Percentiles rank a stretch among this genome's conserved stretches.
These are phyloP conservation scores for Champsocephalus gunnari DNA, from an alignment of 2,797 vertebrate species.

Conservation along the genomic window DNA sequence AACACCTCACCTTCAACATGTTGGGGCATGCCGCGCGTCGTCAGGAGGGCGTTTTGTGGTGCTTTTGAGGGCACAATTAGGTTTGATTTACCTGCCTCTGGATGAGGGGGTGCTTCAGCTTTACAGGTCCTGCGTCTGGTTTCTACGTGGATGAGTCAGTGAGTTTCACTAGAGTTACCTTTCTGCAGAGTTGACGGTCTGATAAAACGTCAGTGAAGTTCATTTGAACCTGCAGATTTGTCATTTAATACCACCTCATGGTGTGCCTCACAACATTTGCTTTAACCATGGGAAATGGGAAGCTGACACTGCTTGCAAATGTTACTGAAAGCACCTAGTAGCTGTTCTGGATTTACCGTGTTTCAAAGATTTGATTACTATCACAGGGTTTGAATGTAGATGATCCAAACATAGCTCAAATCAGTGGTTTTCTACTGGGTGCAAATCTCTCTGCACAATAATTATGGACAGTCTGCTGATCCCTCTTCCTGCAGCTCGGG, in stretches of 20 bases:
- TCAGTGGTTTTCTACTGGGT: constrained; percentile 55
- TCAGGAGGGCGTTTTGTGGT: constrained; percentile 62
- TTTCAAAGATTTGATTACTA: constrained; percentile 47
- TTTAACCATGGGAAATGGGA: constrained; percentile 6
- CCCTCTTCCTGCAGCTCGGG: constrained; percentile 85
- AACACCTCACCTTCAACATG: constrained; percentile 70
- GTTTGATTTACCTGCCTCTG: constrained; percentile 66
- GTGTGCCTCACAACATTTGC: constrained; percentile 14
- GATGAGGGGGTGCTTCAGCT: constrained; percentile 59
- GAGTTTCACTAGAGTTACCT: constrained; percentile 51
- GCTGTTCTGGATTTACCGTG: constrained; percentile 15
- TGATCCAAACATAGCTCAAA: constrained; percentile 68
- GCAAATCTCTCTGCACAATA: constrained; percentile 72
- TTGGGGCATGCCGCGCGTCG: constrained; percentile 65
- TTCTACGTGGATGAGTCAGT: constrained; percentile 49
- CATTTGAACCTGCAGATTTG: constrained; percentile 18
- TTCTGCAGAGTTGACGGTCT: constrained; percentile 26
- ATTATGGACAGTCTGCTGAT: constrained; percentile 82
- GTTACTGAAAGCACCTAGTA: constrained; percentile 8
- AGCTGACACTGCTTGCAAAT: constrained; percentile 16
- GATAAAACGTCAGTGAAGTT: constrained; percentile 7
- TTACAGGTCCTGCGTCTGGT: constrained; percentile 65
- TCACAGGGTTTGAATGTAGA: constrained; percentile 29
- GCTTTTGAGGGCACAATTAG: constrained; percentile 73
- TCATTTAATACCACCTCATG: constrained; percentile 19